phyloP scores from a whole-genome alignment of 2,888 invertebrate genomes.

The Pecten maximus region DNA sequence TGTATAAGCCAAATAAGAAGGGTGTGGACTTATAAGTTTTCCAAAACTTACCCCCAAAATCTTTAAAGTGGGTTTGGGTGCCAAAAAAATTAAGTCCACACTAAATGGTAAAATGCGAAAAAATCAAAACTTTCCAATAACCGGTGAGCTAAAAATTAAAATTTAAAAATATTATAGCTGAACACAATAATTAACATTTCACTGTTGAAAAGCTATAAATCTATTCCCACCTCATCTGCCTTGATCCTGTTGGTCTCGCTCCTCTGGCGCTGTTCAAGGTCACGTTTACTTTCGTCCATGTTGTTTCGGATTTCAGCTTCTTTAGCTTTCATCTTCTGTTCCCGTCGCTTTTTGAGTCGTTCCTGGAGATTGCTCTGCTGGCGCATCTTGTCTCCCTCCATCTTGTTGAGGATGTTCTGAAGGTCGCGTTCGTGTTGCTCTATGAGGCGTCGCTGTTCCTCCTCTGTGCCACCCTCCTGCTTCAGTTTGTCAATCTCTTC shows the following conservation, averaged over 20 bases:
- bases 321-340: constrained; percentile 73
- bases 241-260: constrained; percentile 75
- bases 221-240: constrained; percentile 72
- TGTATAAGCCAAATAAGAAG: too few species aligned
- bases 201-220: neutral
- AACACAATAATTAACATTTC: neutral
- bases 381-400: constrained; percentile 79
- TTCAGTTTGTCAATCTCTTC: constrained; percentile 75
- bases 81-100: too few species aligned
- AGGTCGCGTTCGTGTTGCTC: constrained; percentile 77
- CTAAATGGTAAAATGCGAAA: too few species aligned
- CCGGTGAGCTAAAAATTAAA: too few species aligned
- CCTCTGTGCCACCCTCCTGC: constrained; percentile 73
- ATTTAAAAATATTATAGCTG: too few species aligned
- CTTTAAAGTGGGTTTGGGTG: too few species aligned
- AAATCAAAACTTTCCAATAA: too few species aligned
- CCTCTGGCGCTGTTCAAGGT: constrained; percentile 74
- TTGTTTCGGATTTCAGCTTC: constrained; percentile 70
- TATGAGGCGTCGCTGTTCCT: constrained; percentile 75
- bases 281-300: constrained; percentile 67
- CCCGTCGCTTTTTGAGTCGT: constrained; percentile 72
- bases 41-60: too few species aligned
- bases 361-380: constrained; percentile 80
- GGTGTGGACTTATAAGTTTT: too few species aligned
- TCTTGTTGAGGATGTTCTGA: constrained; percentile 76